Evolutionary conservation across 2,113 vertebrate species (phyloP).

Genomic region (Rhinopomastus cyanomelas): DNA sequence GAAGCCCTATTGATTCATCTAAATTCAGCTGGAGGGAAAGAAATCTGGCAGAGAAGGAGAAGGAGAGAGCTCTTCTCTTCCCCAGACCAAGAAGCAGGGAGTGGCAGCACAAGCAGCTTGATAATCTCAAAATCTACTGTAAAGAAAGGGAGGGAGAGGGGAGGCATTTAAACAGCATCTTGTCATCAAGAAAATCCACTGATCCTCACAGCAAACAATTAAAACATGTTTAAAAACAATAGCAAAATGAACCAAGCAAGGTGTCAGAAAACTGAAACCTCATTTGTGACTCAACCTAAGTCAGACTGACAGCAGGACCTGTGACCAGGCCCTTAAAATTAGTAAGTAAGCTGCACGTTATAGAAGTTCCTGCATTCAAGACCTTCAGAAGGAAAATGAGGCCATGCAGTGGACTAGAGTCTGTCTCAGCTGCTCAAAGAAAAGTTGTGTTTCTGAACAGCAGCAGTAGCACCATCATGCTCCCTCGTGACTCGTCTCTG

Average conservation of each 20-base stretch:
- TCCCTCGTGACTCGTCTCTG: not conserved
- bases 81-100: not conserved
- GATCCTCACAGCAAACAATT: not conserved
- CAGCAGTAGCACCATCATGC: not conserved
- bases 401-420: not conserved
- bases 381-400: not conserved
- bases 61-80: not conserved
- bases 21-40: not conserved
- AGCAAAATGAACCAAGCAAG: not conserved
- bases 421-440: not conserved
- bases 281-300: not conserved
- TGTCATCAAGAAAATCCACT: not conserved
- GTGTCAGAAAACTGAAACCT: not conserved
- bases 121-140: slow-evolving; percentile 11
- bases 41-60: not conserved
- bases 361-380: not conserved
- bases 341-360: not conserved
- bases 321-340: not conserved
- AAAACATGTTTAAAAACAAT: not conserved
- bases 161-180: not conserved
- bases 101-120: not conserved
- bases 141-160: not conserved
- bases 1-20: not conserved
- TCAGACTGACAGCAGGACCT: not conserved
- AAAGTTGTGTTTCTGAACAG: not conserved